Evolutionary conservation across 2,888 invertebrate species (phyloP).

Genomic region (Brachyptera putata): DNA sequence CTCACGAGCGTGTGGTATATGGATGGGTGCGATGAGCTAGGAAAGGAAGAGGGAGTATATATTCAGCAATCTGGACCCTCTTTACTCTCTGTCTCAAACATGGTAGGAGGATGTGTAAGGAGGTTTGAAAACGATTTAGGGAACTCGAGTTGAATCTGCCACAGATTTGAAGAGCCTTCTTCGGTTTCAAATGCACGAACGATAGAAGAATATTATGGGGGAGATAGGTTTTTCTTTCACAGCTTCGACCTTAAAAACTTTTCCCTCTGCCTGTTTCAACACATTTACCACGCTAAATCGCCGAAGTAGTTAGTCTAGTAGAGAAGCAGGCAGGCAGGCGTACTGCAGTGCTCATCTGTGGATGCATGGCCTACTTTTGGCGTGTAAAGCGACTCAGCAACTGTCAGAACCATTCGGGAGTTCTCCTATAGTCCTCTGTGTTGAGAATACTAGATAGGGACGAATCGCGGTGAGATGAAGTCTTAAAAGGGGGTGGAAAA

Average conservation of each 20-base stretch:
- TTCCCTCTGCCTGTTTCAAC: background rate
- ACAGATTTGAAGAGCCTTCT: conserved; percentile 4
- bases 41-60: conserved; percentile 1
- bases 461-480: too few species aligned
- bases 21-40: background rate
- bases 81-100: background rate
- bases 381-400: background rate
- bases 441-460: too few species aligned
- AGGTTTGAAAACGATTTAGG: background rate
- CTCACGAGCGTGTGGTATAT: too few species aligned
- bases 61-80: conserved; percentile 4
- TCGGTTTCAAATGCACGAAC: background rate
- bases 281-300: background rate
- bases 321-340: too few species aligned
- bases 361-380: background rate
- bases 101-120: background rate
- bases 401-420: background rate
- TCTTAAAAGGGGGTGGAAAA: background rate
- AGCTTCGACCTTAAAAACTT: background rate
- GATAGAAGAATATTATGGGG: background rate
- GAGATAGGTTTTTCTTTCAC: background rate
- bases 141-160: background rate
- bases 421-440: background rate
- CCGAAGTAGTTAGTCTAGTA: background rate
- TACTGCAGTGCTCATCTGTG: background rate